Base-by-base conservation (phyloP, 2,888 invertebrate species). In the Rhaphigaster nebulosa region DNA sequence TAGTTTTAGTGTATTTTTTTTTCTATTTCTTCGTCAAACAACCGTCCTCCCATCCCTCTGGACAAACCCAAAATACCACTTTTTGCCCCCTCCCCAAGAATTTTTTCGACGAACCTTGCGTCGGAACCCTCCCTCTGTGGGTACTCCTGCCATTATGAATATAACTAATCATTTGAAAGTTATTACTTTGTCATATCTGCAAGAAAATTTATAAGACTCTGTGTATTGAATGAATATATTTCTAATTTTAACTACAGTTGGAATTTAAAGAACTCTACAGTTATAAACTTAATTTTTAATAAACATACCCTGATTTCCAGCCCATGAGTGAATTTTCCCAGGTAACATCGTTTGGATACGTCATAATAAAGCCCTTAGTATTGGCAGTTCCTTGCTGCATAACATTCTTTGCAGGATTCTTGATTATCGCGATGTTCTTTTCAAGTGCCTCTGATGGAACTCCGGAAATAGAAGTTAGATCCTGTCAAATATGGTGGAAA, bases 291-390 rank as follows among this genome's bases (percentile, higher is more conserved):
- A 87, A 76, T 76, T 76, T 76, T 34, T 38, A 20, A 45, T 34
- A 29, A 65, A 41, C 96, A 95, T 94, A 97, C 97, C 96, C 96
- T 6, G 99, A 99, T 8, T 96, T 94, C 99, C 99, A 99, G 76
- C 99, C 99, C 97, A 99, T 99, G 18, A 99, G 95, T 0, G 98
- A 98, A 94, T 99, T 99, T 93, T 99, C 99, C 99, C 99, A 99
- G 93, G 99, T 96, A 94, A 99, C 97, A 88, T 98, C 96, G 52
- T 96, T 97, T 93, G 99, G 99, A 94, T 99, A 99, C 93, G 99
- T 98, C 94, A 99, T 97, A 93, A 97, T 96, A 99, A 99, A 99
- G 90, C 95, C 95, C 54, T 96, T 95, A 12, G 96, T 96, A 93
- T 98, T 98, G 93, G 96, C 96, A 12, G 98, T 98, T 38, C 99